Percentiles rank a stretch among this genome's conserved stretches.
phyloP scores from a whole-genome alignment of 1,140 invertebrate species.

The Lamellibrachia luymesi region DNA sequence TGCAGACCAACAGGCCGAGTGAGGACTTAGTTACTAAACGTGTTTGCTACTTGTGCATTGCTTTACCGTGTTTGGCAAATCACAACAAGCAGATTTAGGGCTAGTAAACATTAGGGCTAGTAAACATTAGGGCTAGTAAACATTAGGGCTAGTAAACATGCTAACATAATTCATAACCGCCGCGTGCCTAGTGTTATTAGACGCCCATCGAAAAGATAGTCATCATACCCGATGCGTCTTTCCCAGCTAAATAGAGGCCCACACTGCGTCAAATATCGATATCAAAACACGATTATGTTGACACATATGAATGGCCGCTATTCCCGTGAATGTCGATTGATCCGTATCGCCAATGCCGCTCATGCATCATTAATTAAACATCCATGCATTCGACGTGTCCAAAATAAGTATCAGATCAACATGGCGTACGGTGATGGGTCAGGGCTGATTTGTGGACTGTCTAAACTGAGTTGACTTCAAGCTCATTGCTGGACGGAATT shows the following conservation, averaged over 20 bases:
- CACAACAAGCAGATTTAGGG: neutral
- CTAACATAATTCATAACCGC: neutral
- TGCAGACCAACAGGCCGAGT: no score
- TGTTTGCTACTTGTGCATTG: no score
- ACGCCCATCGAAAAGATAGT: neutral
- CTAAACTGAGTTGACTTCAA: neutral
- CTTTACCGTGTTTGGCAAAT: no score
- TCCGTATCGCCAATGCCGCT: neutral
- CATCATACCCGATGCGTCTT: neutral
- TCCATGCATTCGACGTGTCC: neutral
- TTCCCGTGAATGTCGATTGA: neutral
- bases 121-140: no score
- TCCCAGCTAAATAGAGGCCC: neutral
- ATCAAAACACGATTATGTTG: neutral
- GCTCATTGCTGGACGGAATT: neutral
- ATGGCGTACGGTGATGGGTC: neutral
- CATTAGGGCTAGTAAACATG: no score
- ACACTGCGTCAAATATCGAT: neutral
- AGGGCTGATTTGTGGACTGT: no score
- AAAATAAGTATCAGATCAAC: neutral
- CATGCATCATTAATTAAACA: neutral
- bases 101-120: no score
- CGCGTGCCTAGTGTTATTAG: neutral
- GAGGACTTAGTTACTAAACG: no score
- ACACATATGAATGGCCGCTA: neutral